Base-by-base conservation (phyloP, 1,140 invertebrate species). In the Oncopodura yosiiana region DNA sequence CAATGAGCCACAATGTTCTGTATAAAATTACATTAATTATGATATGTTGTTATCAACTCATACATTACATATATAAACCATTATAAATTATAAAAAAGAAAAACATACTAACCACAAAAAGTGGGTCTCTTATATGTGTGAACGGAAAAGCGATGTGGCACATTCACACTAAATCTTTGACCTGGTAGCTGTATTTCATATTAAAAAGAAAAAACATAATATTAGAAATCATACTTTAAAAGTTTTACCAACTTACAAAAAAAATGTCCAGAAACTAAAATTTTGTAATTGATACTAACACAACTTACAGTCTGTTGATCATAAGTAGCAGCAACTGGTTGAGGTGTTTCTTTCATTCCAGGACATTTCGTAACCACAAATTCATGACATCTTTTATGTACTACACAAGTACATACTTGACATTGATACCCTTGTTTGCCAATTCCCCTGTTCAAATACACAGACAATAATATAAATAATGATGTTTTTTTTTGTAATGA, bases 401-500 rank as follows among this genome's bases (percentile, higher is more conserved):
- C 92, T 65, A 97, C 93, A 73, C 90, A 94, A 32, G 93, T 96
- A 73, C 94, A 98, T 66, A 96, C 93, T 94, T 99, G 95, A 81
- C 95, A 99, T 74, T 99, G 95, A 81, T 99, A 99, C 70, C 94
- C 95, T 81, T 99, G 95, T 76, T 96, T 96, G 69, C 93, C 89
- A 68, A 96, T 79, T 72, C 94, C 94, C 91, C 87, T 92, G 81
- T 69, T 80, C 60, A 58, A 84, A 77, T n/a, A n/a, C n/a, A n/a
- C n/a, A n/a, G n/a, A n/a, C n/a, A n/a, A n/a, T n/a, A n/a, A n/a
- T n/a, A n/a, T n/a, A n/a, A n/a, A n/a, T n/a, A n/a, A n/a, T n/a
- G n/a, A n/a, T n/a, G n/a, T n/a, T n/a, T n/a, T n/a, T n/a, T n/a
- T n/a, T n/a, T n/a, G n/a, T n/a, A n/a, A n/a, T n/a, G n/a, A n/a